Evolutionary conservation across 2,113 vertebrate genomes (phyloP), one percentile per base, ranked within the genome.

Genomic region (Hyaena hyaena): DNA sequence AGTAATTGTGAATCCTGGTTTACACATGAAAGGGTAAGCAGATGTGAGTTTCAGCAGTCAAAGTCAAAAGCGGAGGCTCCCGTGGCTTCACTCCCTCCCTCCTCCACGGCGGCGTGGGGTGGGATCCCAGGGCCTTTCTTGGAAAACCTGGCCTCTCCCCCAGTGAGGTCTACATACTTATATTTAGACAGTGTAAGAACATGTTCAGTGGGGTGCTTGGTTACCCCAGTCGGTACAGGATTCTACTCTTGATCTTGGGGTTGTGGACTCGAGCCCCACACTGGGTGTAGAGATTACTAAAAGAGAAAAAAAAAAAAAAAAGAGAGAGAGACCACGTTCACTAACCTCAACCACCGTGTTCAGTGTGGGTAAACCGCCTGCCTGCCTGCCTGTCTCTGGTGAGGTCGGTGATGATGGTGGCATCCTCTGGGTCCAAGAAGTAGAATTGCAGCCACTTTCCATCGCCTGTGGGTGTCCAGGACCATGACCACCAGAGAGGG

Each of bases 1-100:
- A 98, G 96, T 97, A 95, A 95, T 98, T 96, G 16, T 93, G 81
- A 28, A 98, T 85, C 61, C 90, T 58, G 28, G 73, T 45, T 93
- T 83, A 80, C 68, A 84, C 50, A 77, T 17, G 63, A 90, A 71
- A 81, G 53, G 55, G 35, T 4, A 77, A n/a, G 86, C 97, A 96
- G 97, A 85, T 97, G 95, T 90, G 93, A 96, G 81, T 98, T 97
- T 96, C 97, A 96, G 83, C 50, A 28, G 66, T 33, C 55, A 69
- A 86, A 92, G 12, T 65, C 24, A 80, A 81, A 68, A 85, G 71
- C 50, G 7, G 45, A 95, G 48, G 86, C 48, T 14, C 31, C 58
- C 23, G 3, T 1, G 4, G 26, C 1, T 33, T 66, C 6, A 1
- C 16, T 74, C 31, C 28, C 61, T 85, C 73, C 39, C 21, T 50